These are phyloP conservation scores for Nothocercus nigrocapillus DNA, from an alignment of 2,113 vertebrate species.

Conservation along the genomic window DNA sequence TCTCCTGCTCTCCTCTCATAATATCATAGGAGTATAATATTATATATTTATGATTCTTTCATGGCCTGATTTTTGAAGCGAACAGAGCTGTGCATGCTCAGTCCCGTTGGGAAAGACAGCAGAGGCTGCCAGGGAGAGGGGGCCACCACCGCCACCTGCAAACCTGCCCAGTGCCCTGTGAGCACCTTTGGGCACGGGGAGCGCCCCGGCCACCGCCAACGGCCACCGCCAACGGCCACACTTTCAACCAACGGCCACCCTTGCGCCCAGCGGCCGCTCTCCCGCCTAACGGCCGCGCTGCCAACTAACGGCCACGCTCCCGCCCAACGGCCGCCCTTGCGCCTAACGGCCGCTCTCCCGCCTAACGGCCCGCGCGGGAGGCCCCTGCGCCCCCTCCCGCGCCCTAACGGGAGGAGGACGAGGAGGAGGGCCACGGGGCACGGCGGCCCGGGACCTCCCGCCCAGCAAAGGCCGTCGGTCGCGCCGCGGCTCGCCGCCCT, in stretches of 20 bases:
- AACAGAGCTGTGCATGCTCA: background rate
- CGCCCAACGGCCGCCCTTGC: no score
- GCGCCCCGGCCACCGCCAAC: background rate
- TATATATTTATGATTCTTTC: constrained; percentile 55
- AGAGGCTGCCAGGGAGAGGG: background rate
- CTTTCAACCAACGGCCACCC: background rate
- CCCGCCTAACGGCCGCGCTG: background rate
- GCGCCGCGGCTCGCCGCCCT: background rate
- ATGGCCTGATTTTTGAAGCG: constrained; percentile 51
- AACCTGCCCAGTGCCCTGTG: background rate
- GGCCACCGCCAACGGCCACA: background rate
- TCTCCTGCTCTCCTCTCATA: constrained; percentile 34
- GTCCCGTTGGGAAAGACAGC: background rate
- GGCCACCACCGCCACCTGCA: background rate
- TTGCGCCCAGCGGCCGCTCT: background rate
- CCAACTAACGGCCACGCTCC: background rate
- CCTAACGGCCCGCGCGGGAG: background rate
- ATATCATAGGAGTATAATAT: constrained; percentile 30
- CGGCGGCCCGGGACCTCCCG: background rate
- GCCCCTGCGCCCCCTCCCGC: background rate
- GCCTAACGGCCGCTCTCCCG: background rate
- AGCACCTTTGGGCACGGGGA: background rate
- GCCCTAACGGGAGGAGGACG: background rate
- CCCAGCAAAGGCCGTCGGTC: background rate
- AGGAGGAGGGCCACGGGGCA: background rate